Evolutionary conservation across 2,113 vertebrate genomes (phyloP), one percentile per base, ranked within the genome.

Genomic region (Ia io): DNA sequence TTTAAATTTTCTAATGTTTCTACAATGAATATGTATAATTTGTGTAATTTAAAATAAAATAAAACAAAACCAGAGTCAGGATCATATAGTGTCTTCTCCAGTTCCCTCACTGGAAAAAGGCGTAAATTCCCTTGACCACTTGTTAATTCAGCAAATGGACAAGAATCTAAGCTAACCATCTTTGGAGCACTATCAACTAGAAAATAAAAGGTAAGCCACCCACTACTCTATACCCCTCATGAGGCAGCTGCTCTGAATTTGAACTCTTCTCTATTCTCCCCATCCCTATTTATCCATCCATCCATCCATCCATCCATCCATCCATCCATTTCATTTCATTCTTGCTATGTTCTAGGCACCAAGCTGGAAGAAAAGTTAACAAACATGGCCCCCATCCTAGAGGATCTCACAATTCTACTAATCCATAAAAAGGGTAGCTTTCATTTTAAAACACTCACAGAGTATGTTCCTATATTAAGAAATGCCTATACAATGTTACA

Each of bases 11-110:
- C 65, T 95, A 85, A 93, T 88, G 88, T 97, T 65, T 84, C 79
- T 95, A 94, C 37, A 88, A 96, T 92, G 61, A 96, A 40, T 95
- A 91, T 91, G 30, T 95, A 96, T 74, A 93, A 88, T 87, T 90
- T 96, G 77, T 84, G 20, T 92, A 95, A 77, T n/a, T 93, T 47
- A 88, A 78, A 93, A 93, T 56, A 94, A 95, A 93, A 63, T 35
- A 76, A 84, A 86, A 47, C 63, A 23, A 88, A 93, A 87, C 32
- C 11, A 83, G 56, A 91, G 49, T 91, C 44, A 94, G 73, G 71
- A 94, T 94, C 80, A 94, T n/a, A 59, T 49, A 56, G 40, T 47
- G 51, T 51, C 56, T 94, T 96, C 44, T 94, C 28, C 90, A 78
- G 77, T 88, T 95, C 28, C 16, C 53, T 96, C 71, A 71, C 44